Percentiles rank a stretch among this genome's conserved stretches.
phyloP scores from a whole-genome alignment of 2,888 invertebrate species.

The Willowsia nigromaculata region DNA sequence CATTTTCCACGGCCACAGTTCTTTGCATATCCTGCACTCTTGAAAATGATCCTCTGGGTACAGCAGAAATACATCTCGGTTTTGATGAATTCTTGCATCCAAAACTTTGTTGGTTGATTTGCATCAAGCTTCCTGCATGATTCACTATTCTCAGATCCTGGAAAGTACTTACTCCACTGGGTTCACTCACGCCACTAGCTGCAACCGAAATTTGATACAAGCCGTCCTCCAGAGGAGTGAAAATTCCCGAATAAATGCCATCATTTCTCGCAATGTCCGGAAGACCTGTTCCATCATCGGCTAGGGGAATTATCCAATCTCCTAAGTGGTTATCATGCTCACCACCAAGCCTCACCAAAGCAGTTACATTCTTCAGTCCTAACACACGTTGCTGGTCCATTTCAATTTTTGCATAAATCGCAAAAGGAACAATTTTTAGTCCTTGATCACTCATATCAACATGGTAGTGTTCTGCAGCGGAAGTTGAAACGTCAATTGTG shows the following conservation, averaged over 20 bases:
- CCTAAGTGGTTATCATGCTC: not conserved
- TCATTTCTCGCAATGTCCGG: slow-evolving; percentile 67
- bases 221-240: slow-evolving; percentile 59
- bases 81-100: slow-evolving; percentile 68
- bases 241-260: slow-evolving; percentile 71
- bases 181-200: slow-evolving; percentile 30
- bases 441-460: slow-evolving; percentile 70
- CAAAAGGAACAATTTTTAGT: slow-evolving; percentile 68
- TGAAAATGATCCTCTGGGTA: slow-evolving; percentile 53
- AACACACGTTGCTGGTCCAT: slow-evolving; percentile 54
- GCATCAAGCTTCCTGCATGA: slow-evolving; percentile 61
- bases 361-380: slow-evolving; percentile 52
- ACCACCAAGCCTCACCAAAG: slow-evolving; percentile 52
- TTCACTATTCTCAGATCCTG: slow-evolving; percentile 56
- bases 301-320: slow-evolving; percentile 43
- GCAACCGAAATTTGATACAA: slow-evolving; percentile 61
- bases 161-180: slow-evolving; percentile 16
- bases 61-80: slow-evolving; percentile 57
- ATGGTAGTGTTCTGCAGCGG: slow-evolving; percentile 68
- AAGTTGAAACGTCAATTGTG: slow-evolving; percentile 66
- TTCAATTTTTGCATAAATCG: slow-evolving; percentile 73
- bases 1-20: slow-evolving; percentile 60
- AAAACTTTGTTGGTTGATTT: slow-evolving; percentile 57
- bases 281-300: slow-evolving; percentile 56
- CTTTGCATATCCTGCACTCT: slow-evolving; percentile 55